A percentile compares a stretch with the other conserved stretches of the same genome.
Evolutionary conservation across 2,797 vertebrate genomes (phyloP).

Genomic region (Meda fulgida): DNA sequence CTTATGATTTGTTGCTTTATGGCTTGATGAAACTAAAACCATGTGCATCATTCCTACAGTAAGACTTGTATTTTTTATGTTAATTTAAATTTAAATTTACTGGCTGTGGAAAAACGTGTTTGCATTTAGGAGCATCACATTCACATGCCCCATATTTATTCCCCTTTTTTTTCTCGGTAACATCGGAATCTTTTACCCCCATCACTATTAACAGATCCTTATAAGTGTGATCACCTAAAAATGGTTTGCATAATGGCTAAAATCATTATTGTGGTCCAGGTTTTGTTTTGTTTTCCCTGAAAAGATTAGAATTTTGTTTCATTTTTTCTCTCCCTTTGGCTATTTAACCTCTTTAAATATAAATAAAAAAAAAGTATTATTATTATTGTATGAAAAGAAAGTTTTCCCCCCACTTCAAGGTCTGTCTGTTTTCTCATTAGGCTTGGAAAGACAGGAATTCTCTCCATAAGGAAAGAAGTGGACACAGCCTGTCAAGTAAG

Average conservation of each 20-base stretch:
- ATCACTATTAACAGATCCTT: neutral
- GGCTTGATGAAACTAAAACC: slow-evolving; percentile 67
- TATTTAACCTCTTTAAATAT: neutral
- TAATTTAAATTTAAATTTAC: neutral
- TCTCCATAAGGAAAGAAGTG: neutral
- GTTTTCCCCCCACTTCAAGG: neutral
- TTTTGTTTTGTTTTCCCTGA: neutral
- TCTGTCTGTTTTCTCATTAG: neutral
- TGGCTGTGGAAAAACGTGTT: slow-evolving; percentile 19
- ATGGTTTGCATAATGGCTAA: neutral
- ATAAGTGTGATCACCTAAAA: neutral
- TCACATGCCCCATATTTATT: neutral
- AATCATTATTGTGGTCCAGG: neutral
- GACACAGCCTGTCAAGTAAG: neutral
- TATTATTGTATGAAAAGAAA: neutral
- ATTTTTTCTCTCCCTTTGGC: too few species aligned
- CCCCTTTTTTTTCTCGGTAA: neutral
- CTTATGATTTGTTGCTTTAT: slow-evolving; percentile 56
- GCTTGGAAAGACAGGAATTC: neutral
- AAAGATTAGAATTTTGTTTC: neutral
- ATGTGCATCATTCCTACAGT: slow-evolving; percentile 68
- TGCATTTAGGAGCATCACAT: slow-evolving; percentile 7
- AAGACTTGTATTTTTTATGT: slow-evolving; percentile 2
- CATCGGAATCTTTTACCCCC: neutral
- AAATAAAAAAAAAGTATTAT: neutral